Evolutionary conservation across 2,888 invertebrate species (phyloP).

Genomic region (Cantharis flavilabris): DNA sequence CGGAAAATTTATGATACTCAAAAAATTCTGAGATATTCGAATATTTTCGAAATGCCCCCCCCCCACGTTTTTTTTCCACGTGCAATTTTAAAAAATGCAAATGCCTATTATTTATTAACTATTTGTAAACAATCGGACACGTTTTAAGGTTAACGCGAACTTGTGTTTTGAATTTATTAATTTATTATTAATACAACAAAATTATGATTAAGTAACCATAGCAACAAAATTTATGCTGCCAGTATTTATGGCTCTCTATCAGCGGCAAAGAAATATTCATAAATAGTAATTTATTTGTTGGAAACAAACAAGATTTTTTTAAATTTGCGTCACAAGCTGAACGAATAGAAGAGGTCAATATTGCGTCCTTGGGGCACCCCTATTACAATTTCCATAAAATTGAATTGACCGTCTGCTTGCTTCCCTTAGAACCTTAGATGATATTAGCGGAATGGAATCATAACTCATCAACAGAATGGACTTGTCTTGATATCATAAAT

Average conservation of each 20-base stretch:
- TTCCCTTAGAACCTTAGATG: background rate
- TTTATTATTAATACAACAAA: background rate
- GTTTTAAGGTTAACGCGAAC: background rate
- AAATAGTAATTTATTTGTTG: background rate
- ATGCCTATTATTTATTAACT: background rate
- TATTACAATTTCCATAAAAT: background rate
- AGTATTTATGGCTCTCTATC: background rate
- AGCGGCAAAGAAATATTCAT: background rate
- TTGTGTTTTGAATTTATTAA: background rate
- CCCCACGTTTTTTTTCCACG: background rate
- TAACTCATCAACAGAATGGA: no score
- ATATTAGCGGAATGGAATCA: background rate
- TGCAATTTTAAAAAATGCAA: background rate
- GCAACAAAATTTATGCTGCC: background rate
- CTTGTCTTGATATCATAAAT: background rate
- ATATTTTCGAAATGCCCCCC: background rate
- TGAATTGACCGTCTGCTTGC: background rate
- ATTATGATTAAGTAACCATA: background rate
- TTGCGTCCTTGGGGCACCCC: background rate
- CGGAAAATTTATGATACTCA: background rate
- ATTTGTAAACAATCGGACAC: background rate
- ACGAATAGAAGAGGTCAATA: background rate
- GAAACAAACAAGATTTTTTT: background rate
- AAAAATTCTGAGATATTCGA: no score
- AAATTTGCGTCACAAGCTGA: background rate